phyloP scores from a whole-genome alignment of 2,113 vertebrate genomes.

The human (Homo sapiens) region DNA sequence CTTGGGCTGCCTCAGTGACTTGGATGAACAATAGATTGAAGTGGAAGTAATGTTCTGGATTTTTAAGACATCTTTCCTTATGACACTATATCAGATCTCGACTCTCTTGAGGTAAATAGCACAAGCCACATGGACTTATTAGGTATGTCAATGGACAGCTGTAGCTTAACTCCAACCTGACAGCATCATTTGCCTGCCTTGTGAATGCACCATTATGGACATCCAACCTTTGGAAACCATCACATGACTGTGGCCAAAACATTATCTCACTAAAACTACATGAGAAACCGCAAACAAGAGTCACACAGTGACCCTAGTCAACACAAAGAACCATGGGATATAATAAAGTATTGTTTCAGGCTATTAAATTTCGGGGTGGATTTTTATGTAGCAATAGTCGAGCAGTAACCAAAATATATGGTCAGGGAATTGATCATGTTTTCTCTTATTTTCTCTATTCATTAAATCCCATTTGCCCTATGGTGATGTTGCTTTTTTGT shows the following conservation, averaged over 20 bases:
- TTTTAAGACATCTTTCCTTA: too few relatives aligned
- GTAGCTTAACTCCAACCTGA: not conserved
- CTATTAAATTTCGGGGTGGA: not conserved
- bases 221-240: not conserved
- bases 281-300: not conserved
- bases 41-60: not conserved
- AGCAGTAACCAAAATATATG: not conserved
- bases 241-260: not conserved
- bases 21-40: not conserved
- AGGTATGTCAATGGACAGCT: not conserved
- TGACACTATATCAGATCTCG: too few relatives aligned
- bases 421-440: not conserved
- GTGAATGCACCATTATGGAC: not conserved
- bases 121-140: not conserved
- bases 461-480: not conserved
- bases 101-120: too few relatives aligned
- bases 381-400: not conserved
- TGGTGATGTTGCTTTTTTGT: too few relatives aligned
- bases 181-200: not conserved
- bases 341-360: not conserved
- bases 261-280: not conserved
- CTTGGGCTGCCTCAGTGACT: not conserved
- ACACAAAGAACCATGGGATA: not conserved
- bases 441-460: not conserved
- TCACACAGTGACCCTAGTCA: not conserved